Conservation (phyloP, 2,113 vertebrate genomes). For the Macroglossus sobrinus region DNA sequence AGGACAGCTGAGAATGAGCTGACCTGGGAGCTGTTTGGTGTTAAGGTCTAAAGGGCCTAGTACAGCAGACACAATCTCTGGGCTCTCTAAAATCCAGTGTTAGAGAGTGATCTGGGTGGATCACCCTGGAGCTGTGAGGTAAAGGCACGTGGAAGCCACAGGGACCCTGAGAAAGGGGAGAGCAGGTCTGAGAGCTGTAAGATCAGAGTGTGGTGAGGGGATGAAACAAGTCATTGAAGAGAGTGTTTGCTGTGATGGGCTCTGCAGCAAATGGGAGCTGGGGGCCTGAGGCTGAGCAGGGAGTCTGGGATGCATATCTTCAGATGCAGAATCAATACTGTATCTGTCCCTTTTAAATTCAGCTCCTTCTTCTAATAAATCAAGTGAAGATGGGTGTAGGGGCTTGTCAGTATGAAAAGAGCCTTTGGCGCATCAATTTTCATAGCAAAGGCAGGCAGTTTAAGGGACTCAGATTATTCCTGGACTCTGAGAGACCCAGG, state of each 20-base stretch:
- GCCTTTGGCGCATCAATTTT: conserved; percentile 62
- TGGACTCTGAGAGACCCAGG: neutral
- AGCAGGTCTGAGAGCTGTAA: neutral
- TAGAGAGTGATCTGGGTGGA: neutral
- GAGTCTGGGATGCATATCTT: conserved; percentile 43
- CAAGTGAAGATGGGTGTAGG: conserved; percentile 30
- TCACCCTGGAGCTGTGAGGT: neutral
- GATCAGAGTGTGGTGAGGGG: conserved; percentile 26
- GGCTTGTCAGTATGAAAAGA: conserved; percentile 49
- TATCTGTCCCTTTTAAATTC: conserved; percentile 64
- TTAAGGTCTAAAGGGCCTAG: neutral
- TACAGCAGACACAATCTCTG: neutral
- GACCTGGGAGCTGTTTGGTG: neutral
- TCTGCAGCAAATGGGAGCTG: neutral
- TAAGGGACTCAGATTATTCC: conserved; percentile 53
- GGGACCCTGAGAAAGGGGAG: neutral
- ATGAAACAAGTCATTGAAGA: conserved; percentile 34
- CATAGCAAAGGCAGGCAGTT: conserved; percentile 37
- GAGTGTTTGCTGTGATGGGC: conserved; percentile 41
- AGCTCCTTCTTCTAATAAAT: conserved; percentile 65
- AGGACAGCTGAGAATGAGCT: neutral
- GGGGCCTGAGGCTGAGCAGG: neutral
- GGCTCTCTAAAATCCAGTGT: neutral
- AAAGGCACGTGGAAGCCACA: neutral
- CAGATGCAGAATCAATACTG: conserved; percentile 60